These are phyloP conservation scores for Megalops atlanticus DNA, from an alignment of 2,113 vertebrate genomes.

Conservation along the genomic window DNA sequence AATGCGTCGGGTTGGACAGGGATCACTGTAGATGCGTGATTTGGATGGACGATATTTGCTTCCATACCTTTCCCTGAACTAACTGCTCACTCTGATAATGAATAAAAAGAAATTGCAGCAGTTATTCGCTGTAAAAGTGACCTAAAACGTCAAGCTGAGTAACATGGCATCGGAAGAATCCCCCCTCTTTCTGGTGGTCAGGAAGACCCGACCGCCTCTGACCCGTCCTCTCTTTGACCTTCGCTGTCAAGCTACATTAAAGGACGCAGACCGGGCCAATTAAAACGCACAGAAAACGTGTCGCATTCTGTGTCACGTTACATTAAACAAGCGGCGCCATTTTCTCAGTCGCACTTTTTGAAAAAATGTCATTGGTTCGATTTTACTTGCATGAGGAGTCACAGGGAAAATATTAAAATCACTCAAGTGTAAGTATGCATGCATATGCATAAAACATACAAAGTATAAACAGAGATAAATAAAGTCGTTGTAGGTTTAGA, in stretches of 20 bases:
- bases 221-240: conserved; percentile 64
- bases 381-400: background rate
- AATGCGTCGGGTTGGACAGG: too few relatives aligned
- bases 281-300: conserved; percentile 38
- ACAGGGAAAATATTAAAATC: background rate
- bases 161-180: background rate
- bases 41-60: too few relatives aligned
- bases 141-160: background rate
- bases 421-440: background rate
- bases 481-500: background rate
- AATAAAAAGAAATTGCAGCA: too few relatives aligned
- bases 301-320: background rate
- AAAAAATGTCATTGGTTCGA: background rate
- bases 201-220: conserved; percentile 34
- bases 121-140: too few relatives aligned
- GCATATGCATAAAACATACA: background rate
- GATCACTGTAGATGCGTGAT: too few relatives aligned
- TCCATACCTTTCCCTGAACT: too few relatives aligned
- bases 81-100: too few relatives aligned
- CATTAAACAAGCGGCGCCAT: background rate
- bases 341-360: background rate
- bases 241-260: conserved; percentile 67
- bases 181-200: background rate
- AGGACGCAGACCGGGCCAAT: conserved; percentile 59
- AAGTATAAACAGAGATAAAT: background rate